Evolutionary conservation across 2,113 vertebrate species (phyloP).

Genomic region (Rostratula benghalensis): DNA sequence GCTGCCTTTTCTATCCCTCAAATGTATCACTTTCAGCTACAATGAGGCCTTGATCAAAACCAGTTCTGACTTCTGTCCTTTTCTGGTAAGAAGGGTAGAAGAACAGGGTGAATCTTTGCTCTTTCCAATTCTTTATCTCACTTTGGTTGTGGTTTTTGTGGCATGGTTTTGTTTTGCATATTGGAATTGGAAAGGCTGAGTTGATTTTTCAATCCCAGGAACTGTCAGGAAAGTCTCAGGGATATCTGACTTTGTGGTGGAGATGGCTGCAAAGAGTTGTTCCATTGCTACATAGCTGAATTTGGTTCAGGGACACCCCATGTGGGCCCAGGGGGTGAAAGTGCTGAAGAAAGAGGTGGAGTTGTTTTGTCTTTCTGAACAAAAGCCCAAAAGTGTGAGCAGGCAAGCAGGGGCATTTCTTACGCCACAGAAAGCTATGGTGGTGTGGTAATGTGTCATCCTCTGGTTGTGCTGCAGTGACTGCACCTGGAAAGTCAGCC

Average conservation of each 20-base stretch:
- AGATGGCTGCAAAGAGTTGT: neutral
- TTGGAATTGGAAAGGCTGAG: neutral
- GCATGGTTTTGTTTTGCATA: neutral
- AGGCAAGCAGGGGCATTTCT: neutral
- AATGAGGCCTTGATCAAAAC: neutral
- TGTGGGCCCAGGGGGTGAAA: neutral
- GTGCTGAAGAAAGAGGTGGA: neutral
- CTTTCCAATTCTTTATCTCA: neutral
- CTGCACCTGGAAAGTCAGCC: neutral
- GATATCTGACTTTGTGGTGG: neutral
- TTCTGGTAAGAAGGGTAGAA: neutral
- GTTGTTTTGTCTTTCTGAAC: neutral
- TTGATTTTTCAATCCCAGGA: neutral
- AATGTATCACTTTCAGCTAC: neutral
- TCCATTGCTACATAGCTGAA: fast-evolving
- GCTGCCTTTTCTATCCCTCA: neutral
- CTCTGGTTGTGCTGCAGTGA: neutral
- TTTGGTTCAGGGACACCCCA: fast-evolving
- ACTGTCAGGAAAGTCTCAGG: neutral
- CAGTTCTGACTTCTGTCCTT: neutral
- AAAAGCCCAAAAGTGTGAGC: neutral
- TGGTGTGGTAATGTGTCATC: neutral
- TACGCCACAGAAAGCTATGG: neutral
- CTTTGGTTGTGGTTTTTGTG: neutral
- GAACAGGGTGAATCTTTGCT: neutral